Base-by-base conservation (phyloP, 2,888 invertebrate genomes). In the Pseudoips prasinana region DNA sequence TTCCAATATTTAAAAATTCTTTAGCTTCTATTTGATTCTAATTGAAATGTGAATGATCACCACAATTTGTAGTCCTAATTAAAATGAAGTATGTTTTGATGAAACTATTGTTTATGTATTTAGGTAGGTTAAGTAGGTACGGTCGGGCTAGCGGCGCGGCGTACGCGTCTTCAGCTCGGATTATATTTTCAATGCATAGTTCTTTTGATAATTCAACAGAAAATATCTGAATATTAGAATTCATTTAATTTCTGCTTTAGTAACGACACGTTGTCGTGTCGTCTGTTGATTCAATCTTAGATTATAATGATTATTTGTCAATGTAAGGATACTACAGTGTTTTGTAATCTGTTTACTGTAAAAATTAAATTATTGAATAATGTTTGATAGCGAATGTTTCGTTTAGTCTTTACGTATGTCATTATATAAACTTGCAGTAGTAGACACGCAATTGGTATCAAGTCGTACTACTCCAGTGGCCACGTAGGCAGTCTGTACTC, bases 251-350 rank as follows among this genome's bases (percentile, higher is more conserved):
- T 7, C n/a, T 5, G 14, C 14, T 14, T 23, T 24, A 31, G 22
- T 37, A 26, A 33, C 5, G 10, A 34, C 7, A 33, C 5, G 10
- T 32, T 20, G 7, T 20, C 20, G 3, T 56, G 46, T 60, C 58
- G 51, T 55, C 52, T 52, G 47, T 54, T 46, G 50, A 54, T 58
- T 66, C 58, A 60, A 39, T 50, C 46, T 51, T 49, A 55, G 54
- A 50, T 54, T 58, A 36, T 61, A 49, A 47, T 46, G 34, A 48
- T 54, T 55, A 58, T 63, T 64, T 71, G 61, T 73, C 68, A 70
- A 60, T 73, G 46, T 78, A 80, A 75, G 76, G 66, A 68, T 76
- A 76, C 72, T 74, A 75, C 73, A 70, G 71, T 74, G 69, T 77
- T 77, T 79, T 73, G 52, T 73, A 73, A 73, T 64, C 64, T 74